Evolutionary conservation across 2,888 invertebrate species (phyloP), one percentile per base, ranked within the genome.

Genomic region (Globia sparganii): DNA sequence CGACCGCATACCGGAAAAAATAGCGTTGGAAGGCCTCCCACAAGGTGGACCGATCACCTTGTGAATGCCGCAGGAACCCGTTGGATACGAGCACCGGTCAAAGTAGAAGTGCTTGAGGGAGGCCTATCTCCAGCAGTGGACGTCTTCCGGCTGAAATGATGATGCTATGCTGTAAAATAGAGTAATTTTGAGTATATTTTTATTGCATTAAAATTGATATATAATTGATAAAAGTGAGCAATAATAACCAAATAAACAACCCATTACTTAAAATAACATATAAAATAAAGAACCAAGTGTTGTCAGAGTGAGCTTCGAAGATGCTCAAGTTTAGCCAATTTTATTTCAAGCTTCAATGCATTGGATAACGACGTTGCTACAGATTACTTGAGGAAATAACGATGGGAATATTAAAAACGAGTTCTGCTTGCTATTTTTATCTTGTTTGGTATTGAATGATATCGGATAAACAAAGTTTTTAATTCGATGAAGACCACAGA

Each of bases 271-370:
- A 28, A 65, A 72, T 61, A 66, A 67, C 3, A 56, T 56, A 46
- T 28, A n/a, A 31, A 61, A 68, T 31, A 64, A 31, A 43, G 37
- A 76, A 71, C 46, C 15, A 40, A 81, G 74, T 49, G 61, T 64
- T 65, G 46, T 69, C 61, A 73, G 2, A 78, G 31, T 18, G 18
- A 68, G 68, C 49, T 58, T 18, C 31, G 40, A 53, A 65, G 67
- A 72, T 21, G 69, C 28, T 73, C 49, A 70, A 79, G 75, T 76
- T 67, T 37, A 79, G 78, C 68, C 77, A 87, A 86, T 83, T 77
- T 86, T 80, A 76, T 78, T 87, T 82, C 72, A 86, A 80, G 87
- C 86, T 84, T 65, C 81, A 81, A 74, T 84, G 82, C 87, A 53
- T 77, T n/a, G 67, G 77, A 75, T 87, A 87, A 87, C 77, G 80